Conservation (phyloP, 2,113 vertebrate genomes). For the Leptodactylus fuscus region DNA sequence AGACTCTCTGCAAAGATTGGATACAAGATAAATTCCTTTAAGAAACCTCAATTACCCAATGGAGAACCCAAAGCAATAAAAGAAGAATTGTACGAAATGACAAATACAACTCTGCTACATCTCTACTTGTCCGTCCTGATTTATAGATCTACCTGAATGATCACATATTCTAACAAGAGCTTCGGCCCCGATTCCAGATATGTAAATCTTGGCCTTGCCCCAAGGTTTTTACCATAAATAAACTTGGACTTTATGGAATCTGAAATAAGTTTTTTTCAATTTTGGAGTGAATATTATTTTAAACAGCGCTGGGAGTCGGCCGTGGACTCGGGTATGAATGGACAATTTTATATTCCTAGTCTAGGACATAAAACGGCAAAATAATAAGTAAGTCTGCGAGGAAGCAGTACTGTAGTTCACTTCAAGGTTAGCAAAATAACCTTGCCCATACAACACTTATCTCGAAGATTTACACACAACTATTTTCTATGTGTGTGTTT, state of each 20-base stretch:
- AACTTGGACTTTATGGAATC: not conserved
- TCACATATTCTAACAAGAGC: not conserved
- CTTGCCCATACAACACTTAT: slow-evolving; percentile 73
- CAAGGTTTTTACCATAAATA: not conserved
- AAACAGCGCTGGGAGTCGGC: slow-evolving; percentile 1
- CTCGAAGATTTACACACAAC: slow-evolving; percentile 78
- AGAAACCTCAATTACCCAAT: not conserved
- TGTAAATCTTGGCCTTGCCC: not conserved
- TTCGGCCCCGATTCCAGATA: not conserved
- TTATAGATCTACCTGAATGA: not conserved
- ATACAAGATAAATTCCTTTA: too few species aligned
- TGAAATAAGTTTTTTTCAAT: not conserved
- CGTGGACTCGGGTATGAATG: not conserved
- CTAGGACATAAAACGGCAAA: slow-evolving; percentile 15
- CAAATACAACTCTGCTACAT: not conserved
- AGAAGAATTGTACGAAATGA: not conserved
- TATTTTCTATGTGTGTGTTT: slow-evolving; percentile 70
- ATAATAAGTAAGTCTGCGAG: slow-evolving; percentile 59
- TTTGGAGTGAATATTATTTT: not conserved
- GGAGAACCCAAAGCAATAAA: not conserved
- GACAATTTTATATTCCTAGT: slow-evolving; percentile 22
- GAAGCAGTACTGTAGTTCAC: slow-evolving; percentile 78
- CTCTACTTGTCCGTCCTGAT: not conserved
- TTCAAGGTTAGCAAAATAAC: slow-evolving; percentile 80
- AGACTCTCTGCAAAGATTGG: too few species aligned